Percentiles rank a stretch among this genome's conserved stretches.
phyloP scores from a whole-genome alignment of 2,113 vertebrate genomes.

The Rhinopomastus cyanomelas region DNA sequence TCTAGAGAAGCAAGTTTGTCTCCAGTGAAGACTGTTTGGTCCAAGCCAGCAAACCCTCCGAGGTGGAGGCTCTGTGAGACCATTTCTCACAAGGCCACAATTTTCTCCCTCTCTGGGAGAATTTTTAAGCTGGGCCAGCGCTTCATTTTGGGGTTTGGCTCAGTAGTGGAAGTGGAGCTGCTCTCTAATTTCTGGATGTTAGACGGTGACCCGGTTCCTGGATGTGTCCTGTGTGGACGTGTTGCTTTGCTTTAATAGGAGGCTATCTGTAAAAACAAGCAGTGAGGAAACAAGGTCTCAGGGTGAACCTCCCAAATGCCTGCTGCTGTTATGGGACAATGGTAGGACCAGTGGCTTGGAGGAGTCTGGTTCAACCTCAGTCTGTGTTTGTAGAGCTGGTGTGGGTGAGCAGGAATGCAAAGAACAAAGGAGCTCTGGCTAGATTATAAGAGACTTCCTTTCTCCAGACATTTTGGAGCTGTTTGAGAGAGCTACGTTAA shows the following conservation, averaged over 20 bases:
- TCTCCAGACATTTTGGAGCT: not conserved
- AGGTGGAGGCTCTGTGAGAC: not conserved
- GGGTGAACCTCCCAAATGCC: not conserved
- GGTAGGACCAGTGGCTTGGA: not conserved
- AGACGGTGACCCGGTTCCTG: not conserved
- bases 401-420: not conserved
- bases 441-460: not conserved
- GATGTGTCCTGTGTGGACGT: not conserved
- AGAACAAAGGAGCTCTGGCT: not conserved
- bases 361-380: slow-evolving; percentile 12
- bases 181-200: slow-evolving; percentile 36
- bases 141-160: slow-evolving; percentile 42
- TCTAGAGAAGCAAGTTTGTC: not conserved
- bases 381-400: not conserved
- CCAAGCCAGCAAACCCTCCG: not conserved
- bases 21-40: not conserved
- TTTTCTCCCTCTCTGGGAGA: slow-evolving; percentile 7
- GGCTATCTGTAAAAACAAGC: slow-evolving; percentile 10
- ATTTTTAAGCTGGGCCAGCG: not conserved
- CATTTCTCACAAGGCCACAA: not conserved
- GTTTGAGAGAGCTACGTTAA: not conserved
- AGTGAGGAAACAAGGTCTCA: not conserved
- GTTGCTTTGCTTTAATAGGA: not conserved
- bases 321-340: not conserved
- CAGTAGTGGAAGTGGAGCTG: not conserved